Base-by-base conservation (phyloP, 30 jellyfish, hydroid and myxozoan genomes). In the Cassiopea xamachana region DNA sequence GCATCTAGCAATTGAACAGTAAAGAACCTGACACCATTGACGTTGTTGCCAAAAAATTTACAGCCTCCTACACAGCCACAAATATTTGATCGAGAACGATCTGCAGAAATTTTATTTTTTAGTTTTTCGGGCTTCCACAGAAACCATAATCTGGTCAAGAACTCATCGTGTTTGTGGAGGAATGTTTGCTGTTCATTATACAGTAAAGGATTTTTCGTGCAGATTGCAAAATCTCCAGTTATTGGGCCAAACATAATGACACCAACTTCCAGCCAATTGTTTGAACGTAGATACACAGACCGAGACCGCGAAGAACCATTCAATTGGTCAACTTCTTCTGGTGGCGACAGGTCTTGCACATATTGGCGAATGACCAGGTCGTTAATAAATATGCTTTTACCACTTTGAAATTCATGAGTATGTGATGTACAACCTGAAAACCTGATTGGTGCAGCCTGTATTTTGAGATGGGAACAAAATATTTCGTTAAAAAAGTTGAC, bases 41-140 rank as follows among this genome's bases (percentile, higher is more conserved):
- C 92, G 69, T 96, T 96, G 69, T 83, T 87, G 46, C 99, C 99
- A 86, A 96, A 96, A 84, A 96, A 96, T 45, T 87, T 69, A 69
- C 98, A 96, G 2, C 99, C 99, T 4, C 99, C 99, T 47, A 92
- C 98, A 61, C 99, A 96, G 46, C 99, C 99, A 80, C 99, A 96
- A 15, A 92, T 96, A 18, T 74, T 83, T 7, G 90, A 69, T 9
- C 90, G 87, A 69, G 94, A 46, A 46, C 99, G 98, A 78, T 96
- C 99, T 4, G 96, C 81, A 3, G 98, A 88, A 7, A 96, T 81
- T 77, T 84, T 92, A 73, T 92, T 75, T 39, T 73, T 70, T 46
- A 96, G 82, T 14, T 90, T 77, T 51, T 80, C 82, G 5, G 97
- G 94, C 1, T 82, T 84, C 99, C 99, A 96, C 45, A 96, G 83